Evolutionary conservation across 2,797 vertebrate genomes (phyloP), one percentile per base, ranked within the genome.

Genomic region (Staurois parvus): DNA sequence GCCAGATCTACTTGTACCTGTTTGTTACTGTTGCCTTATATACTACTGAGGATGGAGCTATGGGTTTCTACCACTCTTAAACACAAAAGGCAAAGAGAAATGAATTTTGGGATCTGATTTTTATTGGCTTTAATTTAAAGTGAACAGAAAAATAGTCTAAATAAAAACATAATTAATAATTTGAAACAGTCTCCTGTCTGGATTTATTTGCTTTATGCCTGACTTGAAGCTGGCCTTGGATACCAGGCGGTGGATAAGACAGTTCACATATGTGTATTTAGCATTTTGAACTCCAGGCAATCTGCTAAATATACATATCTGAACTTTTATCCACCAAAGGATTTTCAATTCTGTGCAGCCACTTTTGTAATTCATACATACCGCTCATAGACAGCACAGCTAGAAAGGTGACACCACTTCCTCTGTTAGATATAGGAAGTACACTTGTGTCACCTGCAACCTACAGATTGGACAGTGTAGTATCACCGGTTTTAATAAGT

Each of bases 1-100:
- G 21, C 76, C 34, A 30, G 30, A 7, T 30, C 74, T 73, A 28
- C 75, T 79, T 64, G 37, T 76, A 79, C 32, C 40, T 74, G 75
- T 91, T 90, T 87, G 92, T 92, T 94, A 94, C 95, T 90, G 90
- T 95, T 96, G 96, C 96, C 96, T 97, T 97, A 96, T 93, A 94
- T 95, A 96, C 95, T 96, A 96, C 95, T 95, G 93, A 94, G 93
- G 93, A 94, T 88, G 89, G 92, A 91, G 91, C 88, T 17, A 89
- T 90, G 91, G 90, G 85, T 88, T 83, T 87, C 85, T 79, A 83
- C 80, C 80, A 87, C 85, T 82, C 75, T 42, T 45, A 86, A 66
- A 48, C 56, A 86, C 70, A 76, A 67, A 69, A 80, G 67, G 82
- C 74, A 69, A 45, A 80, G 72, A 86, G 67, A 79, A 80, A 42